Evolutionary conservation across 2,797 vertebrate genomes (phyloP).

Genomic region (Pempheris klunzingeri): DNA sequence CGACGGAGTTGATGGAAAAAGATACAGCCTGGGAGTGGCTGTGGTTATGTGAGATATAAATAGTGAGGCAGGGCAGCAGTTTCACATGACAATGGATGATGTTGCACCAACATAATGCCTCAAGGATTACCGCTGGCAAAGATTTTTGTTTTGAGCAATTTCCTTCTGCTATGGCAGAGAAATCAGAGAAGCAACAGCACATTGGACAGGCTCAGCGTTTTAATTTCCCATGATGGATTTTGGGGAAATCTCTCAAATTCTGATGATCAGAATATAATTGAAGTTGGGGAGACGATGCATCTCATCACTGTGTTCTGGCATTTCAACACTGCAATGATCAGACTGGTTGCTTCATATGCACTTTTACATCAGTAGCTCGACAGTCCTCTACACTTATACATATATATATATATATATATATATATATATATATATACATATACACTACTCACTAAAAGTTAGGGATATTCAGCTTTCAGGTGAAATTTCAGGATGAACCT

Average conservation of each 20-base stretch:
- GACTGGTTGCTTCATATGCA: background rate
- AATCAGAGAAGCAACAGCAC: background rate
- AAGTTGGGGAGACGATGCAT: conserved; percentile 10
- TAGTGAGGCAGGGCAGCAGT: conserved; percentile 25
- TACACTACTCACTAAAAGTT: no score
- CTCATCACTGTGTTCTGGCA: background rate
- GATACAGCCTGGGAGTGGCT: conserved; percentile 34
- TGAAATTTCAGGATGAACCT: no score
- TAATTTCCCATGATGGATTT: conserved; percentile 32
- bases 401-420: no score
- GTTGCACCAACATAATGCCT: background rate
- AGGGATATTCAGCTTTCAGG: no score
- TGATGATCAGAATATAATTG: conserved; percentile 12
- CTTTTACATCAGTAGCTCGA: background rate
- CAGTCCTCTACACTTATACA: background rate
- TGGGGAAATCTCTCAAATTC: conserved; percentile 2
- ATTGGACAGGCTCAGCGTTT: conserved; percentile 10
- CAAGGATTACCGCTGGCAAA: background rate
- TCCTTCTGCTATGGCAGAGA: background rate
- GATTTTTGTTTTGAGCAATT: background rate
- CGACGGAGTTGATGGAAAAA: conserved; percentile 14
- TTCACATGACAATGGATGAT: conserved; percentile 19
- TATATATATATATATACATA: no score
- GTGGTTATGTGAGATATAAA: conserved; percentile 43
- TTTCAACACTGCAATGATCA: conserved; percentile 14